A percentile compares a stretch with the other conserved stretches of the same genome.
These are phyloP conservation scores for Trachelipus rathkii DNA, from an alignment of 1,140 invertebrate genomes.

Conservation along the genomic window DNA sequence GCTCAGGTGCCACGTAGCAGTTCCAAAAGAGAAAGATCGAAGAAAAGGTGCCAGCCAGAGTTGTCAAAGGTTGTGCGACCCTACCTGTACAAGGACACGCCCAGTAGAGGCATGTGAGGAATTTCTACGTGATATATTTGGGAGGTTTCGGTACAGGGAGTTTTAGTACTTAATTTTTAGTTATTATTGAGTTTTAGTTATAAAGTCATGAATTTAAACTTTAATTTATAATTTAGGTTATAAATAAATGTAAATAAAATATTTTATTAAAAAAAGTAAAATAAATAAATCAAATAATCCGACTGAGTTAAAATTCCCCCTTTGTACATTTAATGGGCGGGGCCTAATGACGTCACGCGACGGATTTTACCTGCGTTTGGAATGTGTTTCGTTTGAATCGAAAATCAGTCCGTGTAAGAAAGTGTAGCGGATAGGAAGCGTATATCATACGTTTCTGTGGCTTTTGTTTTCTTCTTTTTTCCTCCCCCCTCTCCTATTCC, in stretches of 20 bases:
- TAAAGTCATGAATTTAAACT: not conserved
- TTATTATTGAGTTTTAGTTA: not conserved
- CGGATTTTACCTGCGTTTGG: not conserved
- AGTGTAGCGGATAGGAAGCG: not conserved
- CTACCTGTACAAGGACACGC: not conserved
- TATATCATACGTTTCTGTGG: not conserved
- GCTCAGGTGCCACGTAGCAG: slow-evolving; percentile 7
- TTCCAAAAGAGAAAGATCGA: not conserved
- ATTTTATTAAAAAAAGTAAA: not conserved
- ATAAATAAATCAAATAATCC: not conserved
- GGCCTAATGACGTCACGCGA: not conserved
- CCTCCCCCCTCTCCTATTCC: slow-evolving; percentile 4
- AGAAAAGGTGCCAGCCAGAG: not conserved
- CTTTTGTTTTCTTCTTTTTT: slow-evolving; percentile 9
- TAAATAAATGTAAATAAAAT: not conserved
- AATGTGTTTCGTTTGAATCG: not conserved
- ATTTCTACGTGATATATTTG: not conserved
- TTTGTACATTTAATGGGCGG: not conserved
- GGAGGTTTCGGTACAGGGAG: not conserved
- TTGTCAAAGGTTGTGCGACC: not conserved
- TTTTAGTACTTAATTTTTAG: not conserved
- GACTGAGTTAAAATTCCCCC: not conserved
- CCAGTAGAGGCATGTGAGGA: not conserved
- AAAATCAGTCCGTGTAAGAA: slow-evolving; percentile 6
- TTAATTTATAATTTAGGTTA: not conserved